Evolutionary conservation across 2,888 invertebrate genomes (phyloP), one percentile per base, ranked within the genome.

Genomic region (Maniola hyperantus): DNA sequence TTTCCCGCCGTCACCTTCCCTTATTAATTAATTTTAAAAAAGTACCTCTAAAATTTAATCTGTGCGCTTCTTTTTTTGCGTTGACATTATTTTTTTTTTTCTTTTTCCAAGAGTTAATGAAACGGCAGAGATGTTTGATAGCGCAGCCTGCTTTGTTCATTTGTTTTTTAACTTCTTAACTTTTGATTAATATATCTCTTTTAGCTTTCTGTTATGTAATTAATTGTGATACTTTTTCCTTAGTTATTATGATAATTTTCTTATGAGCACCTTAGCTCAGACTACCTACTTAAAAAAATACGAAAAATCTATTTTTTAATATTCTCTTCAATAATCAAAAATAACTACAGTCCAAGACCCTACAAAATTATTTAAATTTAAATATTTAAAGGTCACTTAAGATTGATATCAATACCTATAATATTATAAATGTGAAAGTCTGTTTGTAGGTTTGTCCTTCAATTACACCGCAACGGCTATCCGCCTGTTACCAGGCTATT

Each of bases 31-130:
- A 89, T 89, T 90, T 85, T 83, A 86, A 85, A 83, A 48, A 87
- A 87, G 84, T 84, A 80, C 85, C 85, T 82, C 86, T 87, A 88
- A 88, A 89, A 87, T 90, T 91, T 91, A 91, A 91, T 91, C 87
- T 89, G 76, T 82, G 84, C 86, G 83, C 79, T 85, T 76, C 76
- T 77, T 61, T 57, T 48, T 79, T 77, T 79, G 80, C 76, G 83
- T 83, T 82, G 88, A 89, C 89, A 87, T 82, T 88, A 80, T 79
- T 80, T 82, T 81, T 80, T 81, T 80, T 81, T 72, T 79, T 55
- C 79, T 80, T 80, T 71, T 78, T 6, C 79, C 80, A 73, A 72
- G 73, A 85, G 83, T 84, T 87, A 89, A 90, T 91, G 88, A 87
- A 89, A 85, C 73, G 81, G 79, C 84, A 58, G 83, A 89, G 90